Evolutionary conservation across 2,113 vertebrate species (phyloP), one percentile per base, ranked within the genome.

Genomic region (Ciconia stormi): DNA sequence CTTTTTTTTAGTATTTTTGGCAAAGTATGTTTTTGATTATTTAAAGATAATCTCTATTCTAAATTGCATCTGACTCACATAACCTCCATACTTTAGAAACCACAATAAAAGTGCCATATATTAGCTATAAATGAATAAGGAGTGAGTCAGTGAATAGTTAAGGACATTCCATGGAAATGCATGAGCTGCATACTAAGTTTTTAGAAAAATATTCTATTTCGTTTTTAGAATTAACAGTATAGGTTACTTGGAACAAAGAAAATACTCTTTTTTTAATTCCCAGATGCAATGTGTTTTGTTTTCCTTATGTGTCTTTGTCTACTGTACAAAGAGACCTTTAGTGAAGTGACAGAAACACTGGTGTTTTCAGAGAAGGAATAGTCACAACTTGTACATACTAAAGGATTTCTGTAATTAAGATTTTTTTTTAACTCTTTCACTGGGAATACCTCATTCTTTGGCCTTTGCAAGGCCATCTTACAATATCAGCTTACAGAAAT

Each of bases 21-120:
- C 85, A 95, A 97, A 97, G 73, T n/a, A 89, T 93, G 56, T 72
- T 95, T 98, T 97, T 97, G 91, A 98, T 98, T 97, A 97, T 95
- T 98, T 96, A 97, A 95, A 97, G 91, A 97, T 96, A 97, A 97
- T 97, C 73, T 97, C 97, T 97, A 92, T 96, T 97, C 95, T 97
- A 93, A 98, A 97, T 93, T 97, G 82, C 74, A 96, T 89, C 89
- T 97, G 97, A 96, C 91, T 98, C 96, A 96, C 69, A 90, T 96
- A 97, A 97, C 92, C 96, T 98, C 96, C 96, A 96, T 95, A 96
- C 82, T 97, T 97, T 42, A 96, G 67, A 94, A 98, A 97, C 94
- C 96, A 97, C 97, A 98, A 98, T 94, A 97, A 97, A 98, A 98
- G 91, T 94, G 83, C 58, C 94, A 96, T 97, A 97, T 95, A 97